Percentiles rank a stretch among this genome's conserved stretches.
These are phyloP conservation scores for Hoplodrina ambigua DNA, from an alignment of 2,888 invertebrate species.

Conservation along the genomic window DNA sequence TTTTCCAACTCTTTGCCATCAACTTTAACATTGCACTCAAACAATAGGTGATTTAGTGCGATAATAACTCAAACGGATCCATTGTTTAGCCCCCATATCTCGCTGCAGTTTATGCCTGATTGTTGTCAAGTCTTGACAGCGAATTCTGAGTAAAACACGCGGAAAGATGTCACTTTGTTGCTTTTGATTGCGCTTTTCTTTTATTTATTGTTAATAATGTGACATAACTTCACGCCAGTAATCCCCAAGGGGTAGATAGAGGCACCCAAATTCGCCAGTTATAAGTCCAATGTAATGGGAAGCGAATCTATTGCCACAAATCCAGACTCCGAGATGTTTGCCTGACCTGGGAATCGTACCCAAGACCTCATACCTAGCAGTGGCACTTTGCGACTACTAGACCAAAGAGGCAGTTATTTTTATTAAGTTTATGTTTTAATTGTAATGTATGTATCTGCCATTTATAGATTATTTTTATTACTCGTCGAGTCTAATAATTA, in stretches of 20 bases:
- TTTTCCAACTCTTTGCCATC: conserved; percentile 10
- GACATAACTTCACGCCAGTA: too few relatives aligned
- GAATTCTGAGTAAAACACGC: conserved; percentile 33
- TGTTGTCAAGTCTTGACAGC: conserved; percentile 40
- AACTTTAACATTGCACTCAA: conserved; percentile 16
- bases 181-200: conserved; percentile 21
- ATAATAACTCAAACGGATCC: conserved; percentile 31
- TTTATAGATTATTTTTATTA: too few relatives aligned
- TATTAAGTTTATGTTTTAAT: conserved; percentile 2
- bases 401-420: too few relatives aligned
- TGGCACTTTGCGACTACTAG: too few relatives aligned
- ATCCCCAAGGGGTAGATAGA: too few relatives aligned
- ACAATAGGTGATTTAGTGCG: conserved; percentile 43
- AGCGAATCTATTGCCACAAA: too few relatives aligned
- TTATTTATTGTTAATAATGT: conserved; percentile 1
- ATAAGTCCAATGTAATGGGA: too few relatives aligned
- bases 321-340: too few relatives aligned
- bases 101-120: conserved; percentile 21
- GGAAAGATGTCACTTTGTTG: conserved; percentile 33
- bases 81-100: conserved; percentile 45
- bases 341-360: too few relatives aligned
- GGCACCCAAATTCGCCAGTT: too few relatives aligned
- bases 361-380: too few relatives aligned
- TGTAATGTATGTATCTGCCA: background rate
- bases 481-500: too few relatives aligned